phyloP scores from a whole-genome alignment of 2,888 invertebrate species.

The Agrilus biguttatus region DNA sequence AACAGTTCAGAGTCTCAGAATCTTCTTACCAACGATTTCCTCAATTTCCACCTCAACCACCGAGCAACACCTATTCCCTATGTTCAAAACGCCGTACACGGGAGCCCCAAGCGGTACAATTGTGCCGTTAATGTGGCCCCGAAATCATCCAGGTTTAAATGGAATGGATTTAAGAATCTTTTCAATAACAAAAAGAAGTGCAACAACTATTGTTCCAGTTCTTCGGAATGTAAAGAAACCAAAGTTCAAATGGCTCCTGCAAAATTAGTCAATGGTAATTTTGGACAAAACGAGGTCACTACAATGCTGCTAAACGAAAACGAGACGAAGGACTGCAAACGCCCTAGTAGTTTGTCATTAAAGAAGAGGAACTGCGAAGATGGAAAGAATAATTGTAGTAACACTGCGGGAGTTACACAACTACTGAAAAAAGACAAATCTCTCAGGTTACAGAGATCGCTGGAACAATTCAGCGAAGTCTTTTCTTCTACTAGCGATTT shows the following conservation, averaged over 20 bases:
- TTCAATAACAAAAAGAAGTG: constrained; percentile 25
- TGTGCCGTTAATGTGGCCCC: constrained; percentile 17
- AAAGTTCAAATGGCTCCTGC: constrained; percentile 40
- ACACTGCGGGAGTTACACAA: constrained; percentile 26
- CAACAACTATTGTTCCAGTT: constrained; percentile 18
- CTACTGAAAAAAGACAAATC: constrained; percentile 27
- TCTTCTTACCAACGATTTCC: constrained; percentile 35
- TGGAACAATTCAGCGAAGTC: constrained; percentile 63
- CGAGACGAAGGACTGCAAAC: constrained; percentile 18
- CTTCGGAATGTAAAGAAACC: constrained; percentile 29
- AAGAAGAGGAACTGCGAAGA: constrained; percentile 17
- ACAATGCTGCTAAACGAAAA: constrained; percentile 28
- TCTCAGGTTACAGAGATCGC: constrained; percentile 47
- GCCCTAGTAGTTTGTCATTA: constrained; percentile 32
- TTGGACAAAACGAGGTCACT: constrained; percentile 35
- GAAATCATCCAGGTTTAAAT: constrained; percentile 16
- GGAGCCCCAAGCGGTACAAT: constrained; percentile 30
- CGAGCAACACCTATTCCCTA: constrained; percentile 52
- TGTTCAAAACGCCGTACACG: constrained; percentile 57
- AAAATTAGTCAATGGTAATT: constrained; percentile 32
- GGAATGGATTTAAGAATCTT: constrained; percentile 37
- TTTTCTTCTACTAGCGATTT: constrained; percentile 54
- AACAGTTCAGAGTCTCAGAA: constrained; percentile 33
- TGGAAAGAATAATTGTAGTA: constrained; percentile 9
- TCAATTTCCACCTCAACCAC: constrained; percentile 30